Conservation (phyloP, 2,888 invertebrate genomes). For the Drosophila mimetica region DNA sequence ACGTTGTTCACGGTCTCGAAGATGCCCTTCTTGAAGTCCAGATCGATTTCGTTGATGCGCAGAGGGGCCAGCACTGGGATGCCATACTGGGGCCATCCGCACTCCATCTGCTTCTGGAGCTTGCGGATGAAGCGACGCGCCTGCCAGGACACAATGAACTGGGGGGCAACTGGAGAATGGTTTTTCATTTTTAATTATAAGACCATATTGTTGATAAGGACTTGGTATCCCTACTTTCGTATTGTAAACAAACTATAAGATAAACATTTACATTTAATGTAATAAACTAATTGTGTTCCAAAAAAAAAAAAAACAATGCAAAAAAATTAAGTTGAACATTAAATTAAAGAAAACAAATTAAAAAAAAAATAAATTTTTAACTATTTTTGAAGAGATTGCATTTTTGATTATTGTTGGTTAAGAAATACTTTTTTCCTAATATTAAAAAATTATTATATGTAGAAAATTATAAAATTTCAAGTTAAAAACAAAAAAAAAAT, state of each 20-base stretch:
- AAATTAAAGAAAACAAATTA: too few species aligned
- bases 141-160: conserved; percentile 78
- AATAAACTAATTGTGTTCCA: too few species aligned
- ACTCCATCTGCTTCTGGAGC: conserved; percentile 76
- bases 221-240: not conserved
- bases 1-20: conserved; percentile 74
- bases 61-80: conserved; percentile 80
- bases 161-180: conserved; percentile 62
- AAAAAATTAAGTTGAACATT: too few species aligned
- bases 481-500: not conserved
- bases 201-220: not conserved
- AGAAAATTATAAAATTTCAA: not conserved
- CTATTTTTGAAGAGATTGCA: too few species aligned
- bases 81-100: conserved; percentile 74
- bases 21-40: conserved; percentile 65
- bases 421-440: too few species aligned
- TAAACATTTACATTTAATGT: not conserved
- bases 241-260: not conserved
- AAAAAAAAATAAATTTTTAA: too few species aligned
- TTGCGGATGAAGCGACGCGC: conserved; percentile 74
- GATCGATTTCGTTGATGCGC: conserved; percentile 54
- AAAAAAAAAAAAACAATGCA: too few species aligned
- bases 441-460: not conserved
- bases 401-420: too few species aligned
- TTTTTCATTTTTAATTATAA: not conserved